Evolutionary conservation across 1,140 invertebrate genomes (phyloP).

Genomic region (Psix sp.): DNA sequence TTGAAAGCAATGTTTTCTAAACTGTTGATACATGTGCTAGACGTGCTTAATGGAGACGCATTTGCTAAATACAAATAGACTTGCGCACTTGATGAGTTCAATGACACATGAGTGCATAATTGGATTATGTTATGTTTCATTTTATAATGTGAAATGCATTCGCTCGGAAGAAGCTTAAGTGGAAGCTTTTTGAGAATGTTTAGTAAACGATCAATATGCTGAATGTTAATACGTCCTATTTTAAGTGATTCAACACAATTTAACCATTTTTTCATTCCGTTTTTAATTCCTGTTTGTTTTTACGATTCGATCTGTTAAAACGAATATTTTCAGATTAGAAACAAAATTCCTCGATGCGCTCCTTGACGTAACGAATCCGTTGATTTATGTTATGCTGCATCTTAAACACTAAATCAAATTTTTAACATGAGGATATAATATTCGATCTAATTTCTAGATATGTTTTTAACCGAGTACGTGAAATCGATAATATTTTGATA

Average conservation of each 20-base stretch:
- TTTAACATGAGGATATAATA: too few species aligned
- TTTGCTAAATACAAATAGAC: slow-evolving; percentile 9
- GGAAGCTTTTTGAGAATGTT: neutral
- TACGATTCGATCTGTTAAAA: too few species aligned
- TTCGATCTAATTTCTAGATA: too few species aligned
- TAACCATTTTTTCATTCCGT: neutral
- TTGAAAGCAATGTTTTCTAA: slow-evolving; percentile 24
- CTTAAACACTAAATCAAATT: too few species aligned
- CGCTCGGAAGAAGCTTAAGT: neutral
- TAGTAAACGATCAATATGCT: slow-evolving; percentile 1
- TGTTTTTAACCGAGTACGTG: too few species aligned
- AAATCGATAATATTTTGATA: too few species aligned
- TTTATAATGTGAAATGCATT: slow-evolving; percentile 6
- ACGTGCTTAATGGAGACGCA: slow-evolving; percentile 31
- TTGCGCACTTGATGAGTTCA: slow-evolving; percentile 19
- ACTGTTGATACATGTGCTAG: slow-evolving; percentile 20
- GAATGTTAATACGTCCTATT: too few species aligned
- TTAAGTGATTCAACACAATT: neutral
- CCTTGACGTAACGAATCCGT: too few species aligned
- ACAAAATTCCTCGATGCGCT: too few species aligned
- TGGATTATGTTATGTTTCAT: slow-evolving; percentile 17
- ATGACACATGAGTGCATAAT: slow-evolving; percentile 22
- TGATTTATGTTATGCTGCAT: too few species aligned
- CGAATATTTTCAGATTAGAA: too few species aligned
- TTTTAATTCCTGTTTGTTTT: too few species aligned